phyloP scores from a whole-genome alignment of 2,888 invertebrate species.

The Eupithecia pulchellata region DNA sequence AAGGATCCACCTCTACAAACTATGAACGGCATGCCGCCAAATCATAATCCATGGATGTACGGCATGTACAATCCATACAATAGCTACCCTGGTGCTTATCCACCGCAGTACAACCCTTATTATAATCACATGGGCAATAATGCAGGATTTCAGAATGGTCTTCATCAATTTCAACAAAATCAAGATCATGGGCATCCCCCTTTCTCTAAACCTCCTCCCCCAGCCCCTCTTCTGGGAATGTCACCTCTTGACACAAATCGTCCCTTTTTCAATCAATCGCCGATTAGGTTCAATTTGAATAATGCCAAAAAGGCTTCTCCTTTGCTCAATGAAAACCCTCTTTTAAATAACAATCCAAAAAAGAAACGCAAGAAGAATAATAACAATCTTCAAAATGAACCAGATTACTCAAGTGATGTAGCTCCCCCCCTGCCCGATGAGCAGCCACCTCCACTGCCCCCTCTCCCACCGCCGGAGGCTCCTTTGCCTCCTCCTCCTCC shows the following conservation, averaged over 20 bases:
- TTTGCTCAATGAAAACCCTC: constrained; percentile 75
- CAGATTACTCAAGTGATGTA: constrained; percentile 57
- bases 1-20: constrained; percentile 81
- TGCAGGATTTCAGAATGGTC: constrained; percentile 59
- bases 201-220: constrained; percentile 70
- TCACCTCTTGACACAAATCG: constrained; percentile 75
- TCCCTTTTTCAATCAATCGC: constrained; percentile 76
- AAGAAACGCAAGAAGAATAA: constrained; percentile 91
- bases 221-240: constrained; percentile 74
- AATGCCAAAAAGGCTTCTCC: constrained; percentile 72
- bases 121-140: constrained; percentile 75
- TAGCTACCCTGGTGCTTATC: constrained; percentile 76
- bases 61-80: constrained; percentile 73
- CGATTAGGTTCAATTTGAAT: constrained; percentile 80
- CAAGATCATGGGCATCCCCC: constrained; percentile 65
- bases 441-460: constrained; percentile 82
- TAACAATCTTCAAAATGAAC: constrained; percentile 82
- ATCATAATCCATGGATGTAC: constrained; percentile 78
- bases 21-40: constrained; percentile 74
- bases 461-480: constrained; percentile 80
- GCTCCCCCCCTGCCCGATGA: constrained; percentile 84
- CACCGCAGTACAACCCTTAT: constrained; percentile 81
- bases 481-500: constrained; percentile 60
- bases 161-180: constrained; percentile 68
- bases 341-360: constrained; percentile 85